Conservation (phyloP, 2,113 vertebrate species). For the Sapajus apella region DNA sequence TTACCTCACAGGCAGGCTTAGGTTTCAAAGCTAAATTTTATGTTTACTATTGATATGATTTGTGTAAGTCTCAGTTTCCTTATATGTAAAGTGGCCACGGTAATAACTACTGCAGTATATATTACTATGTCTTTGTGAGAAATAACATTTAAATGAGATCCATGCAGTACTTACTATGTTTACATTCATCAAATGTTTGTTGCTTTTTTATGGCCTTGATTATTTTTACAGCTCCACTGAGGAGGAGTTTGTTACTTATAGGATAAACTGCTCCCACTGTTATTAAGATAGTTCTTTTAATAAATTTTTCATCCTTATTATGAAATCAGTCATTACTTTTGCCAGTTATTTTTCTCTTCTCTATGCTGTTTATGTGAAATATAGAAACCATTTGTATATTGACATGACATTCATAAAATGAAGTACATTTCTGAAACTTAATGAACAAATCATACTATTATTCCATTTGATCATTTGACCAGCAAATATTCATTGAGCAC, state of each 20-base stretch:
- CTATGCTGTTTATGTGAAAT: background rate
- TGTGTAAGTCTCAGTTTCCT: conserved; percentile 41
- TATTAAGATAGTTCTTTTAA: background rate
- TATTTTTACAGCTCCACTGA: background rate
- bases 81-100: conserved; percentile 53
- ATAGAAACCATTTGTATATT: background rate
- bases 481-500: background rate
- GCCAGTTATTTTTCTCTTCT: background rate
- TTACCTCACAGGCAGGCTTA: background rate
- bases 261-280: background rate
- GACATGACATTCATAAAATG: background rate
- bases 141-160: background rate
- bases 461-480: background rate
- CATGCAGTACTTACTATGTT: background rate
- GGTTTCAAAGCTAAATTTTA: conserved; percentile 8
- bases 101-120: background rate
- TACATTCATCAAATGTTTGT: background rate
- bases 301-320: conserved; percentile 33
- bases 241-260: background rate
- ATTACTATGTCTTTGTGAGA: background rate
- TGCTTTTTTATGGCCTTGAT: background rate
- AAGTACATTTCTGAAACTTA: background rate
- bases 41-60: background rate
- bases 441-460: background rate
- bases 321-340: background rate